Evolutionary conservation across 2,113 vertebrate species (phyloP), one percentile per base, ranked within the genome.

Genomic region (Hippolais icterina): DNA sequence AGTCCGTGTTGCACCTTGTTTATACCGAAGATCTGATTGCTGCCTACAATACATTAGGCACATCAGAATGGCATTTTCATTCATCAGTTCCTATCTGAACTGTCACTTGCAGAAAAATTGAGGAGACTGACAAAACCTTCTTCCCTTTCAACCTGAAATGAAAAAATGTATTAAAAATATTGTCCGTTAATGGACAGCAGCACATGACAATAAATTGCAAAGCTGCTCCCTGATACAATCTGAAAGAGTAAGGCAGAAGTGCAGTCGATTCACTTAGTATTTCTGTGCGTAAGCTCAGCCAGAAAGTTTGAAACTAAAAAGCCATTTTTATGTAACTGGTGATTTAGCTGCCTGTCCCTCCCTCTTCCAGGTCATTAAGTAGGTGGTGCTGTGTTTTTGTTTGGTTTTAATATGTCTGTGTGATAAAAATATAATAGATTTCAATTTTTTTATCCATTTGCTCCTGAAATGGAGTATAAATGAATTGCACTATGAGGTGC

Each of bases 101-200:
- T 97, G 93, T 94, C 82, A 92, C 79, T 96, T 29, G 78, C 50
- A 91, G 92, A 70, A 77, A 90, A 94, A 97, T 87, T 84, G 87
- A 85, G 78, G 69, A 84, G 79, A 52, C 87, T 90, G 94, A 95
- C 86, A 91, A 94, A 94, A 82, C 65, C 74, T 50, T 66, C 83
- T 87, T 71, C 78, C 57, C 79, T 88, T 95, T 93, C 89, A 94
- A 83, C 70, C 35, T 57, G 76, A 87, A 93, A 94, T 93, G 93
- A 97, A 96, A 96, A 94, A 83, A 86, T 39, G 49, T 77, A 81
- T 92, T 86, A 94, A 93, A 94, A 93, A 82, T 87, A 61, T 90
- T 82, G 61, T 87, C 69, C 1, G 1, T 76, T 94, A 95, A 91
- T 83, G 81, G 84, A 81, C 78, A 87, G 71, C 63, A 86, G 71